Evolutionary conservation across 2,797 vertebrate species (phyloP).

Genomic region (Spondyliosoma cantharus): DNA sequence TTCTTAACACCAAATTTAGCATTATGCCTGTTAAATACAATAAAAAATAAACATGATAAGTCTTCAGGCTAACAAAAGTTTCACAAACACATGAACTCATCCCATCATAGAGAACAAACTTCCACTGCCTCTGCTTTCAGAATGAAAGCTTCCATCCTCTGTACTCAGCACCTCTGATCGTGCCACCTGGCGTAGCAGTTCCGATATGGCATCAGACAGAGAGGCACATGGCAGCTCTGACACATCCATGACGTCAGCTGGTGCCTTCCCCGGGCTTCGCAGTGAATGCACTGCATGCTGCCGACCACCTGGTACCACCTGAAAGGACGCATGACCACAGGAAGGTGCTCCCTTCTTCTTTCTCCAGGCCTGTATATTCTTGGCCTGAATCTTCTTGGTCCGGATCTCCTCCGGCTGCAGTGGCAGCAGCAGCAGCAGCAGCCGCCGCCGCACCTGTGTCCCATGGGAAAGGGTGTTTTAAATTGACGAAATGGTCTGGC

Average conservation of each 20-base stretch:
- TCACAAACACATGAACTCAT: not conserved
- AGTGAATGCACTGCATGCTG: conserved; percentile 13
- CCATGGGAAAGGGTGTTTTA: not conserved
- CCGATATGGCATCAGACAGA: conserved; percentile 27
- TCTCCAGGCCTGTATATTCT: not conserved
- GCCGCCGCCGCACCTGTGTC: not conserved
- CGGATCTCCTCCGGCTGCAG: not conserved
- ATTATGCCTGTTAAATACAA: no score
- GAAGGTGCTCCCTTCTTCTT: conserved; percentile 19
- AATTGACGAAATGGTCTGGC: not conserved
- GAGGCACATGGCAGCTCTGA: conserved; percentile 19
- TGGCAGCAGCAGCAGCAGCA: not conserved
- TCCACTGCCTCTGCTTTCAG: no score
- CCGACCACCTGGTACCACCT: conserved; percentile 15
- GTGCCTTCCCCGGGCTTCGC: conserved; percentile 3
- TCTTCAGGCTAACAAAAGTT: not conserved
- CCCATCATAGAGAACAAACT: no score
- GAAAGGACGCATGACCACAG: conserved; percentile 17
- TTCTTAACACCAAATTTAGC: no score
- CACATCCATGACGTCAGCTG: conserved; percentile 41
- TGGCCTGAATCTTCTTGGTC: not conserved
- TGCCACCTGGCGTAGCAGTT: conserved; percentile 46
- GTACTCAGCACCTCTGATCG: not conserved
- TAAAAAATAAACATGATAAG: not conserved
- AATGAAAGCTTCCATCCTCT: not conserved